These are phyloP conservation scores for Cuculus canorus DNA, from an alignment of 2,797 vertebrate genomes.

Conservation along the genomic window DNA sequence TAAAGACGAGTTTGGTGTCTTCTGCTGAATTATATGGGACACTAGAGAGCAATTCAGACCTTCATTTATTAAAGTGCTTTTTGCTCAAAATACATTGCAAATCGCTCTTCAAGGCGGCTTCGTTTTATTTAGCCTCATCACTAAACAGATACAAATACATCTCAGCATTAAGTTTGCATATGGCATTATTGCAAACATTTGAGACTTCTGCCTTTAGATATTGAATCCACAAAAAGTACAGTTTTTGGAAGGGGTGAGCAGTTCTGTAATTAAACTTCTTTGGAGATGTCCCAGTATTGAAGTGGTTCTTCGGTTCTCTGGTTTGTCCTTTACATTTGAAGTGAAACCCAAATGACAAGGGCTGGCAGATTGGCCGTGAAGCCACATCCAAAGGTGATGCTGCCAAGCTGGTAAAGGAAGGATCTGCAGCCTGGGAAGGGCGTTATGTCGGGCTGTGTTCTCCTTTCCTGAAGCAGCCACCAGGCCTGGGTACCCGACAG, in stretches of 20 bases:
- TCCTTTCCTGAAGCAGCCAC: neutral
- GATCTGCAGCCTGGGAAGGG: neutral
- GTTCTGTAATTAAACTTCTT: neutral
- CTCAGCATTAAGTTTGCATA: neutral
- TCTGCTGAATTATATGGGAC: constrained; percentile 4
- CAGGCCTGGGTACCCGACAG: neutral
- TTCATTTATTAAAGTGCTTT: constrained; percentile 40
- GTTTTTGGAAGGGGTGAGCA: neutral
- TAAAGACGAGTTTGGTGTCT: neutral
- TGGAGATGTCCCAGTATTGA: accelerated
- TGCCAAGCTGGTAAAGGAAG: neutral
- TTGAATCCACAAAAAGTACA: neutral
- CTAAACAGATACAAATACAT: constrained; percentile 37
- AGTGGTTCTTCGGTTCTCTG: neutral
- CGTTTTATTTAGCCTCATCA: constrained; percentile 23
- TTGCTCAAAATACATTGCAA: constrained; percentile 7
- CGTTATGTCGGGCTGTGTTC: accelerated
- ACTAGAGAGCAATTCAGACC: neutral
- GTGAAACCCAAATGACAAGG: neutral
- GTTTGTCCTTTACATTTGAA: neutral
- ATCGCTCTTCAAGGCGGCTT: neutral
- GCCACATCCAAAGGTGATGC: neutral
- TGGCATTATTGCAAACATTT: neutral
- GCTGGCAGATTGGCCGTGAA: neutral
- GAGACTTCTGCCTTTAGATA: neutral